Conservation (phyloP, 1,140 invertebrate genomes). For the Magallana angulata region DNA sequence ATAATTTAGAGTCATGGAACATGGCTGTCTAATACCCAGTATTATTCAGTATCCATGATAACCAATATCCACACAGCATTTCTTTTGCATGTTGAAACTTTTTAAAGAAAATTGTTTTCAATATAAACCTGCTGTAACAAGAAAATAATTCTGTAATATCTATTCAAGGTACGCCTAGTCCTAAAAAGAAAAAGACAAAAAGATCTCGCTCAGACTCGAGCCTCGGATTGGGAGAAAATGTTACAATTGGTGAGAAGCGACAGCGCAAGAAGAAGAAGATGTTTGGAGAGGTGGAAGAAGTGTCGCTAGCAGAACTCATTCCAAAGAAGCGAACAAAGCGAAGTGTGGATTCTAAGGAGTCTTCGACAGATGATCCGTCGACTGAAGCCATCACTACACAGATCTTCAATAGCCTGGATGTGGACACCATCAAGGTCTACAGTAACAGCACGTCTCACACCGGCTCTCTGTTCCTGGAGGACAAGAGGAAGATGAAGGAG, state of each 20-base stretch:
- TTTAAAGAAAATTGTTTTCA: no score
- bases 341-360: not conserved
- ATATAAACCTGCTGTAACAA: no score
- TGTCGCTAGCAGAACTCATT: conserved; percentile 52
- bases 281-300: conserved; percentile 49
- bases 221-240: conserved; percentile 35
- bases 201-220: conserved; percentile 38
- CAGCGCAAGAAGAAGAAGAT: conserved; percentile 56
- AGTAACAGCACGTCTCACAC: not conserved
- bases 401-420: conserved; percentile 14
- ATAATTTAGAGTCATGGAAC: no score
- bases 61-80: no score
- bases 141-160: no score
- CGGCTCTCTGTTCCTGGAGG: not conserved
- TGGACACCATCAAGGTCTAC: conserved; percentile 10
- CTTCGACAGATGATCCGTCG: not conserved
- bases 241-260: conserved; percentile 42
- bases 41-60: no score
- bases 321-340: conserved; percentile 47
- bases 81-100: no score
- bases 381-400: conserved; percentile 8
- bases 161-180: conserved; percentile 6
- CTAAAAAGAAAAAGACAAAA: conserved; percentile 22
- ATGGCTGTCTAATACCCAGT: no score
- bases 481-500: conserved; percentile 28